Base-by-base conservation (phyloP, 2,888 invertebrate genomes). In the Dryadula phaetusa region DNA sequence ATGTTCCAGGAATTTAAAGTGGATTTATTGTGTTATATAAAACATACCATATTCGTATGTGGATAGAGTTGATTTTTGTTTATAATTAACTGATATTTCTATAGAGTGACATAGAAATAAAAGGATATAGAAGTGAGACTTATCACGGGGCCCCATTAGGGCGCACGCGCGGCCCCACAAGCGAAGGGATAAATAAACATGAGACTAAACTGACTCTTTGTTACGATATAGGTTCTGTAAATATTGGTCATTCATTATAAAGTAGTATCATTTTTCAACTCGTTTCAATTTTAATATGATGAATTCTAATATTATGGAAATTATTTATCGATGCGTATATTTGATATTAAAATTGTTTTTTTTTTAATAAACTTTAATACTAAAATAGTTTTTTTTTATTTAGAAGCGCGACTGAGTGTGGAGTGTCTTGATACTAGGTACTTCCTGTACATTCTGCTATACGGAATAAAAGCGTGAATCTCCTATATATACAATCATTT, bases 61-160 rank as follows among this genome's bases (percentile, higher is more conserved):
- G 0, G 4, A 70, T 78, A 86, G 70, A 73, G 81, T 71, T 75
- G 10, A 73, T 71, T 79, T 72, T 84, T 18, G 66, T 56, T 67
- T 77, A 74, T 46, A 16, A 16, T 16, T 42, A 3, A 6, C 34
- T 37, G 53, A 68, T 64, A 75, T 75, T 78, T 77, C 79, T 80
- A 82, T 75, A 75, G 83, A 83, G 83, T 86, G 90, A 90, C 85
- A 86, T 82, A 83, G 81, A 82, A 81, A 84, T 86, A 88, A 88
- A 86, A 88, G 87, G 87, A 87, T 85, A 85, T 83, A 86, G 88
- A 89, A 92, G 92, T 92, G 92, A 92, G 92, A 92, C 90, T 92
- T 92, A 92, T 92, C 92, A 91, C 92, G 72, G 86, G 82, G 85
- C 79, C 83, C 90, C 92, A 92, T 92, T 92, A 92, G 86, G 76